Conservation (phyloP, 2,113 vertebrate species). For the Polyodon spathula region DNA sequence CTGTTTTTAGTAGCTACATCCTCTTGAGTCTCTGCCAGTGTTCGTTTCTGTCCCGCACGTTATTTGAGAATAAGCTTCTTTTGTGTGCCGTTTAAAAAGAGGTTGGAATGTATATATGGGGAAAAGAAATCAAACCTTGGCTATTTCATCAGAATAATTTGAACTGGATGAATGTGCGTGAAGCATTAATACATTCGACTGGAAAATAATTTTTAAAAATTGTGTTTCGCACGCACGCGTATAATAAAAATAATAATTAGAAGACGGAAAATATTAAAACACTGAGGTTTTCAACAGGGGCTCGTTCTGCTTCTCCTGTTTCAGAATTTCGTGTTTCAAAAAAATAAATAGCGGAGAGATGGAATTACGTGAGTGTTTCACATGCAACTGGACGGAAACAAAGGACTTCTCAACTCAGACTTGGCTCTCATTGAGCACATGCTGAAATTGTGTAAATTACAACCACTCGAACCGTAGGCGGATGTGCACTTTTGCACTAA, state of each 20-base stretch:
- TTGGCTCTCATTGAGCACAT: background rate
- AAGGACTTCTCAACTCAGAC: background rate
- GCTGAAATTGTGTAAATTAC: background rate
- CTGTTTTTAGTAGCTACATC: no score
- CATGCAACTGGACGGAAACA: background rate
- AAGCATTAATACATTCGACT: no score
- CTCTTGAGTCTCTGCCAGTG: no score
- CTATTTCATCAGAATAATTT: no score
- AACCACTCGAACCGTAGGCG: background rate
- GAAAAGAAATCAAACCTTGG: no score
- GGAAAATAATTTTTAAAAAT: background rate
- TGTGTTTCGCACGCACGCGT: no score
- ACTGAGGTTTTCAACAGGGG: background rate
- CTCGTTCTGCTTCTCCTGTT: constrained; percentile 4
- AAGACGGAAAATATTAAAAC: constrained; percentile 7
- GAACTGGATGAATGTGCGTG: no score
- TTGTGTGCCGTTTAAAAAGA: no score
- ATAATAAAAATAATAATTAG: no score
- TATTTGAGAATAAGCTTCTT: no score
- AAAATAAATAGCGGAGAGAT: constrained; percentile 9
- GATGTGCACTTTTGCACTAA: background rate
- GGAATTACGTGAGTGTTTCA: constrained; percentile 10
- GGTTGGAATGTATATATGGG: no score
- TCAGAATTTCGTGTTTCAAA: constrained; percentile 8
- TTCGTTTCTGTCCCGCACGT: no score